Conservation (phyloP, 1,140 invertebrate species). For the Hycleus phaleratus region DNA sequence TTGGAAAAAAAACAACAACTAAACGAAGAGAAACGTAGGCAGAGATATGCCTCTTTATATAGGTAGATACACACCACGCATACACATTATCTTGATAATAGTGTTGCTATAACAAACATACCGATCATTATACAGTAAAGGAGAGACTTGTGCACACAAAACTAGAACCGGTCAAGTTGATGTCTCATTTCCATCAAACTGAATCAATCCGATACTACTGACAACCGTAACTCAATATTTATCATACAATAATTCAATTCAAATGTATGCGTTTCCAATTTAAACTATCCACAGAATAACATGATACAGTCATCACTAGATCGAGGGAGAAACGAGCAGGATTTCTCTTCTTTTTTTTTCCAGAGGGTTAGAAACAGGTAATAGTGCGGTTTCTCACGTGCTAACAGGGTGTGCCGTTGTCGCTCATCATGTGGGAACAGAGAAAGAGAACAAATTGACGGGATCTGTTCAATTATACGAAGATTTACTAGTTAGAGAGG, state of each 20-base stretch:
- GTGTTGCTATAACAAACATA: conserved; percentile 27
- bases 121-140: conserved; percentile 20
- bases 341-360: background rate
- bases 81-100: conserved; percentile 27
- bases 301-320: too few relatives aligned
- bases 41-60: background rate
- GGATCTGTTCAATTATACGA: conserved; percentile 7
- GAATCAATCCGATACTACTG: too few relatives aligned
- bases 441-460: conserved; percentile 2
- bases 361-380: too few relatives aligned
- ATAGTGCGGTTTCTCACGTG: conserved; percentile 12
- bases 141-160: background rate
- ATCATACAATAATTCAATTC: too few relatives aligned
- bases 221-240: too few relatives aligned
- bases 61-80: conserved; percentile 15
- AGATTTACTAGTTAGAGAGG: conserved; percentile 2
- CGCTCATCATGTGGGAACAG: conserved; percentile 10
- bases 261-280: too few relatives aligned
- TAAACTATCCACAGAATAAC: too few relatives aligned
- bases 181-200: conserved; percentile 19
- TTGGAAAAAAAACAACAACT: too few relatives aligned
- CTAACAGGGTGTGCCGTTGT: conserved; percentile 15
- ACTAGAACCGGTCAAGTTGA: conserved; percentile 22
- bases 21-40: too few relatives aligned
- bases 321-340: conserved; percentile 1